Evolutionary conservation across 2,797 vertebrate genomes (phyloP).

Genomic region (Ctenochaetus hawaiiensis): DNA sequence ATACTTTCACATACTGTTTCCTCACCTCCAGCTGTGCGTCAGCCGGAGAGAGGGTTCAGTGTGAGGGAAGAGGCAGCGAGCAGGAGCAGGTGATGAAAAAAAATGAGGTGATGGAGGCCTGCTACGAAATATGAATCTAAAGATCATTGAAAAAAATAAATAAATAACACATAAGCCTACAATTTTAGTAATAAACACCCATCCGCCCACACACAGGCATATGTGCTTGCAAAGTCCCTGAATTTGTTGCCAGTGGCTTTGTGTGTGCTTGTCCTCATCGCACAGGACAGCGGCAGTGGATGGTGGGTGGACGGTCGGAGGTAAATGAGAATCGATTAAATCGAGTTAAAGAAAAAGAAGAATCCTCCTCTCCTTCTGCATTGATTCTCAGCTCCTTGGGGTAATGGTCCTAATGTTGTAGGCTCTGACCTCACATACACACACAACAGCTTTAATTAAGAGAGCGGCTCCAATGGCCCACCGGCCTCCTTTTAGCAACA

Average conservation of each 20-base stretch:
- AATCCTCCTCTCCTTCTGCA: constrained; percentile 67
- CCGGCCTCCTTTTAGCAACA: neutral
- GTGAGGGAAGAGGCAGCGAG: constrained; percentile 27
- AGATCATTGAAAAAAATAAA: constrained; percentile 24
- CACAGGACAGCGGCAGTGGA: constrained; percentile 36
- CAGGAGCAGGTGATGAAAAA: constrained; percentile 17
- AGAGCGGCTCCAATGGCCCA: constrained; percentile 37
- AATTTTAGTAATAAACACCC: constrained; percentile 12
- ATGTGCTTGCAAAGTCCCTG: constrained; percentile 5
- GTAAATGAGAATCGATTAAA: constrained; percentile 84
- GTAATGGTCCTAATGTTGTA: constrained; percentile 73
- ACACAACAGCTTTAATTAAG: constrained; percentile 70
- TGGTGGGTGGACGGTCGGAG: constrained; percentile 56
- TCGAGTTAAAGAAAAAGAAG: constrained; percentile 55
- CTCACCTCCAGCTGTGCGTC: constrained; percentile 48
- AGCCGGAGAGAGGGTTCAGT: constrained; percentile 12
- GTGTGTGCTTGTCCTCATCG: constrained; percentile 10
- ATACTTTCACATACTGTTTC: constrained; percentile 40
- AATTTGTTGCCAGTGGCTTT: neutral
- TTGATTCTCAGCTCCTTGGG: constrained; percentile 77
- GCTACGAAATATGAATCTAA: constrained; percentile 1
- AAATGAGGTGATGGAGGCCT: constrained; percentile 17
- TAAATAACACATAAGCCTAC: neutral
- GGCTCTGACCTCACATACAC: constrained; percentile 73
- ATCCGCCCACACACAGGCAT: constrained; percentile 10